Percentiles rank a stretch among this genome's conserved stretches.
Evolutionary conservation across 2,888 invertebrate species (phyloP).

Genomic region (Latrodectus hesperus): DNA sequence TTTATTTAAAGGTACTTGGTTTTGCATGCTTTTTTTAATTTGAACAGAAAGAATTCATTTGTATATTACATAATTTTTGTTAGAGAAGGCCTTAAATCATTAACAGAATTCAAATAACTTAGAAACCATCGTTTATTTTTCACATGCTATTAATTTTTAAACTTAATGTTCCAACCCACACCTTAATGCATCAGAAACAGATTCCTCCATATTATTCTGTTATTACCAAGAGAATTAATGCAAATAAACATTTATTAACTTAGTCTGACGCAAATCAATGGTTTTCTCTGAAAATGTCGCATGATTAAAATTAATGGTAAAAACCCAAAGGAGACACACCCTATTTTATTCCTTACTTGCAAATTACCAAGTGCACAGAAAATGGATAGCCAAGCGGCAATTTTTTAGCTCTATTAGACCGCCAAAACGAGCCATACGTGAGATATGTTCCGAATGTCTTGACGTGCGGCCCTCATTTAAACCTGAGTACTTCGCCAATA

Average conservation of each 20-base stretch:
- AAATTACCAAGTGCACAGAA: conserved; percentile 35
- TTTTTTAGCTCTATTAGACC: conserved; percentile 46
- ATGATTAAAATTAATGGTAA: conserved; percentile 51
- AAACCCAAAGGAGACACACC: conserved; percentile 40
- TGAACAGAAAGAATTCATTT: no score
- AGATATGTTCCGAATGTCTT: conserved; percentile 33
- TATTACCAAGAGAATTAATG: not conserved
- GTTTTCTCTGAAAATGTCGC: conserved; percentile 17
- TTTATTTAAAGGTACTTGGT: no score
- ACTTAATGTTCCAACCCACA: no score
- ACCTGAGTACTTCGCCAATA: no score
- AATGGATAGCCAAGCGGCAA: conserved; percentile 29
- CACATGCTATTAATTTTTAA: no score
- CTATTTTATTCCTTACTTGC: conserved; percentile 24
- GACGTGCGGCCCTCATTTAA: conserved; percentile 14
- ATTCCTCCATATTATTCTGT: not conserved
- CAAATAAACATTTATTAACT: not conserved
- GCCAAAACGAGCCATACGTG: conserved; percentile 41
- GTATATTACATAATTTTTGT: no score
- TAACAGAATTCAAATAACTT: no score
- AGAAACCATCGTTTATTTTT: no score
- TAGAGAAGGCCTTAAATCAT: no score
- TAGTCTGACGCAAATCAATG: no score
- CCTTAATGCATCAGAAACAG: no score
- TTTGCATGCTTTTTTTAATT: no score